A percentile compares a stretch with the other conserved stretches of the same genome.
Conservation (phyloP, 1,140 invertebrate genomes). For the Heliconius melpomene region DNA sequence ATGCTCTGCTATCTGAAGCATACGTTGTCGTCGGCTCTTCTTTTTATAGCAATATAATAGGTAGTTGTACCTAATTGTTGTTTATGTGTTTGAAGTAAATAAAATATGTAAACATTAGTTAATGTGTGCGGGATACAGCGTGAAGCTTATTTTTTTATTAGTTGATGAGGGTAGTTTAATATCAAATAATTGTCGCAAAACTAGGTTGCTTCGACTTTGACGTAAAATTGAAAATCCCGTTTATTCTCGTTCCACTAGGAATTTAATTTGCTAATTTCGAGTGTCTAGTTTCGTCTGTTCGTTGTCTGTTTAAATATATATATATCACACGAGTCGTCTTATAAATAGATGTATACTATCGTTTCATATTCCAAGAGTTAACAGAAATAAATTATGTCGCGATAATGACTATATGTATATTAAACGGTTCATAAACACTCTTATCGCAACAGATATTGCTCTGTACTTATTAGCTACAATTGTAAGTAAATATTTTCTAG, state of each 20-base stretch:
- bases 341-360: conserved; percentile 11
- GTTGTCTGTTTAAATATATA: neutral
- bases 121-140: too few relatives aligned
- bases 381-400: conserved; percentile 24
- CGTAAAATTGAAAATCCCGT: too few relatives aligned
- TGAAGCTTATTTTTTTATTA: too few relatives aligned
- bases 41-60: conserved; percentile 1
- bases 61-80: neutral
- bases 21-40: neutral
- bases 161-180: too few relatives aligned
- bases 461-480: neutral
- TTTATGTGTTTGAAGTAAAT: too few relatives aligned
- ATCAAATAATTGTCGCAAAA: too few relatives aligned
- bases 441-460: conserved; percentile 16
- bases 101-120: too few relatives aligned
- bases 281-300: too few relatives aligned
- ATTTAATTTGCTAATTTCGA: too few relatives aligned
- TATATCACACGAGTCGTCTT: neutral
- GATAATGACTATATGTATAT: conserved; percentile 17
- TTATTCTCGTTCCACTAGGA: too few relatives aligned
- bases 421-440: conserved; percentile 20
- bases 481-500: conserved; percentile 1
- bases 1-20: neutral
- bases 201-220: too few relatives aligned
- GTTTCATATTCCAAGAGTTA: conserved; percentile 13